Percentiles rank a stretch among this genome's conserved stretches.
Evolutionary conservation across 2,113 vertebrate species (phyloP).

Genomic region (Gambusia holbrooki): DNA sequence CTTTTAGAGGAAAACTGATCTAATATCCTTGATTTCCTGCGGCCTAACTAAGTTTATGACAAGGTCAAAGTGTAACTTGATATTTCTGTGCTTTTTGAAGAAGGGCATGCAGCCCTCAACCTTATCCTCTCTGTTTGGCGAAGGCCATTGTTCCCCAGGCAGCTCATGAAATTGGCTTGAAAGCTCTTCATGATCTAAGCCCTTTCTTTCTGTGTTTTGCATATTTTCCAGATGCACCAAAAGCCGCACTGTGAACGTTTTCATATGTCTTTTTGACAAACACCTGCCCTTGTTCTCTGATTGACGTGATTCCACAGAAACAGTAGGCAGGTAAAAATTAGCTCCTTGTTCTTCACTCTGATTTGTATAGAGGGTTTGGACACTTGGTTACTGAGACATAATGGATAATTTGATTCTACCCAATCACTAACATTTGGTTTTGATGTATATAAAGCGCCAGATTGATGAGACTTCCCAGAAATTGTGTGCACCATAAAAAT

Average conservation of each 20-base stretch:
- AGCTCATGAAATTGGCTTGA: conserved; percentile 4
- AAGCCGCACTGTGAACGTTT: conserved; percentile 13
- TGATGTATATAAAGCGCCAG: too few species aligned
- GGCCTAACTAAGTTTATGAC: not conserved
- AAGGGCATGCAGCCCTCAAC: not conserved
- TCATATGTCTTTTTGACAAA: conserved; percentile 13
- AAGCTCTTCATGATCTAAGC: conserved; percentile 22
- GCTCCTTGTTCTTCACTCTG: too few species aligned
- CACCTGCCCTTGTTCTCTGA: conserved; percentile 4
- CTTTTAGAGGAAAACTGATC: conserved; percentile 5
- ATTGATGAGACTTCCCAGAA: too few species aligned
- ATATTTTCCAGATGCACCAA: conserved; percentile 11
- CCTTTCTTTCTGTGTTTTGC: conserved; percentile 5
- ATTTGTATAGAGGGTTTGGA: too few species aligned
- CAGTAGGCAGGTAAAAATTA: too few species aligned
- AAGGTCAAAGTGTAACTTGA: conserved; percentile 6
- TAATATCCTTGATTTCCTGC: conserved; percentile 1
- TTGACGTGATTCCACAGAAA: not conserved
- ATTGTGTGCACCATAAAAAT: too few species aligned
- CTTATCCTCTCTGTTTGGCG: not conserved
- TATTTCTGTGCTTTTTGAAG: too few species aligned
- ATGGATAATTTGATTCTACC: too few species aligned
- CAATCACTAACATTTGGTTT: too few species aligned
- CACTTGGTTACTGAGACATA: too few species aligned
- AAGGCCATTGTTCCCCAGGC: conserved; percentile 1